Base-by-base conservation (phyloP, 2,113 vertebrate species). In the Triplophysa siluroides region DNA sequence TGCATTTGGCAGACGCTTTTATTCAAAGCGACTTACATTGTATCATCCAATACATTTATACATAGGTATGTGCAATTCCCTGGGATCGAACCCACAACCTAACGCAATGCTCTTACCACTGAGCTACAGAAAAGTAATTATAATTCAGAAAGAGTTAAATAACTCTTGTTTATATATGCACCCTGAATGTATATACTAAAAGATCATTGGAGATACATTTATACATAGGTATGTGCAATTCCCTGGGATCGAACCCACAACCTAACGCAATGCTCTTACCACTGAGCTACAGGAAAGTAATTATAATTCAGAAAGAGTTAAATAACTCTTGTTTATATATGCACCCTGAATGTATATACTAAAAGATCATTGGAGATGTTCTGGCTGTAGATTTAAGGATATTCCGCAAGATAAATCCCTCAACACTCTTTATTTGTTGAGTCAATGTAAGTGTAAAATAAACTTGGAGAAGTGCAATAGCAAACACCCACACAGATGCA, bases 371-470 rank as follows among this genome's bases (percentile, higher is more conserved):
- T 52, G 19, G 24, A 60, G 10, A 70, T 56, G 16, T 71, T 79
- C 43, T 70, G 54, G 23, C 77, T 50, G 41, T 21, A 78, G 54
- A 45, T 67, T 38, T 47, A 69, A 78, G n/a, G n/a, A 58, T 58
- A 56, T 68, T 65, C 24, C 33, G n/a, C n/a, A 26, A 62, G 29
- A 33, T 63, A 71, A 63, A 61, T 72, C 67, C 61, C 43, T 52
- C 21, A 72, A 19, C 78, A 54, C 60, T 68, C 54, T 58, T 45
- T 41, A 78, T 67, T 68, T 64, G 60, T 72, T 62, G 68, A 72
- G 58, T 72, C 72, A 29, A 72, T 73, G 64, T 72, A 79, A 63
- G 72, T 75, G 72, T 65, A 80, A 65, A 73, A 71, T 79, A 63
- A 80, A 65, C 61, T 58, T 18, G 19, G 50, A 71, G 70, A 64